Evolutionary conservation across 2,888 invertebrate genomes (phyloP).

Genomic region (Caenorhabditis sp.): DNA sequence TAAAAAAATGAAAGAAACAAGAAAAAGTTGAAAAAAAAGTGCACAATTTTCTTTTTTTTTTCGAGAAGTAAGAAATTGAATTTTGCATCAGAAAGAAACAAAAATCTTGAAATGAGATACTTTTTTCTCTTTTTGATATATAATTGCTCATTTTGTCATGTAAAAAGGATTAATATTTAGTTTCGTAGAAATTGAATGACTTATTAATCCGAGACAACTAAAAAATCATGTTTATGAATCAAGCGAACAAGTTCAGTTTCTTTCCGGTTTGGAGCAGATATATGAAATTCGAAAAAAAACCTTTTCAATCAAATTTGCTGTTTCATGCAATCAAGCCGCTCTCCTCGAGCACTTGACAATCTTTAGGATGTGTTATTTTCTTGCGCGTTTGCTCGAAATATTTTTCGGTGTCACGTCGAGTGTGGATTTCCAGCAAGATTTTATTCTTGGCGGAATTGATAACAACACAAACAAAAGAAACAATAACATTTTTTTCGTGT

Average conservation of each 20-base stretch:
- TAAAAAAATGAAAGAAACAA: too few relatives aligned
- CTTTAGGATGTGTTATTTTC: too few relatives aligned
- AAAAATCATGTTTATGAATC: background rate
- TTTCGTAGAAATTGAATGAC: too few relatives aligned
- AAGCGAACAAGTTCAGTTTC: too few relatives aligned
- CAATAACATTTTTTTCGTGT: background rate
- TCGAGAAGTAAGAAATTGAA: too few relatives aligned
- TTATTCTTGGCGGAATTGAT: background rate
- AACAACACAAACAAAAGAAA: background rate
- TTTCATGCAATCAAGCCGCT: too few relatives aligned
- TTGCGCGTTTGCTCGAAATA: too few relatives aligned
- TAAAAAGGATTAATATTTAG: background rate
- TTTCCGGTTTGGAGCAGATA: too few relatives aligned
- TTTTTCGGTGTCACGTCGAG: too few relatives aligned
- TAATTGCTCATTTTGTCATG: background rate
- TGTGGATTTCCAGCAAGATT: background rate
- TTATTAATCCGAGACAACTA: background rate
- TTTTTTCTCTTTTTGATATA: background rate
- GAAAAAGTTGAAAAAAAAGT: background rate
- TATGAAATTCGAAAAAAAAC: too few relatives aligned
- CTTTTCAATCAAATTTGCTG: too few relatives aligned
- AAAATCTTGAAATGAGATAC: background rate
- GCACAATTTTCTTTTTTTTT: background rate
- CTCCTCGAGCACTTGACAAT: too few relatives aligned
- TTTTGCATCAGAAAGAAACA: background rate